Base-by-base conservation (phyloP, 2,888 invertebrate species). In the Drosophila falleni region DNA sequence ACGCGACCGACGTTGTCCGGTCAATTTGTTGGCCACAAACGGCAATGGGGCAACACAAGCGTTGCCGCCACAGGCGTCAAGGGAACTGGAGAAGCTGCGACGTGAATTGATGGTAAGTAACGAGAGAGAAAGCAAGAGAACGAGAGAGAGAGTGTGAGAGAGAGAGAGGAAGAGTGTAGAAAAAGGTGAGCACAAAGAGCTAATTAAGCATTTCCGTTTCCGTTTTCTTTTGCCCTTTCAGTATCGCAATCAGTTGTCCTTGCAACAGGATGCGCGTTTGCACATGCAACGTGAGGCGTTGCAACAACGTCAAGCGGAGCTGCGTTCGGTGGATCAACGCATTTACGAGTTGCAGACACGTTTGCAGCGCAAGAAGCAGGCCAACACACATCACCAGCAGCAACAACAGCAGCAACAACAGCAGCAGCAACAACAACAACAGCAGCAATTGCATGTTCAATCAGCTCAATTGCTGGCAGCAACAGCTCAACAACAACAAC, bases 191-290 rank as follows among this genome's bases (percentile, higher is more conserved):
- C 50, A 56, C 42, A 9, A 26, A 37, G 19, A 16, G 9, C 62
- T 65, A 54, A 60, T 58, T 60, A 56, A 37, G 6, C 35, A 64
- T 44, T 46, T 56, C 16, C 60, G 35, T 53, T 63, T 42, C 33
- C 49, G n/a, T 23, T 39, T 54, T 41, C 5, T 29, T 13, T 35
- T 1, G 44, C 44, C 23, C 10, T 37, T 23, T 94, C 94, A 98
- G 98, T 98, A 98, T 92, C 97, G 98, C 73, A 98, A 98, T 94
- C 98, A 98, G 93, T 94, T 98, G 93, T 98, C 98, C 93, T 97
- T 98, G 93, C 97, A 98, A 92, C 98, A 98, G 93, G 98, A 96
- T 94, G 97, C 96, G 80, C 95, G 98, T 87, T 94, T 99, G 83
- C 96, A 96, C 76, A 96, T 97, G 85, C 98, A 98, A 93, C 94